Evolutionary conservation across 2,888 invertebrate species (phyloP), one percentile per base, ranked within the genome.

Genomic region (Oligia latruncula): DNA sequence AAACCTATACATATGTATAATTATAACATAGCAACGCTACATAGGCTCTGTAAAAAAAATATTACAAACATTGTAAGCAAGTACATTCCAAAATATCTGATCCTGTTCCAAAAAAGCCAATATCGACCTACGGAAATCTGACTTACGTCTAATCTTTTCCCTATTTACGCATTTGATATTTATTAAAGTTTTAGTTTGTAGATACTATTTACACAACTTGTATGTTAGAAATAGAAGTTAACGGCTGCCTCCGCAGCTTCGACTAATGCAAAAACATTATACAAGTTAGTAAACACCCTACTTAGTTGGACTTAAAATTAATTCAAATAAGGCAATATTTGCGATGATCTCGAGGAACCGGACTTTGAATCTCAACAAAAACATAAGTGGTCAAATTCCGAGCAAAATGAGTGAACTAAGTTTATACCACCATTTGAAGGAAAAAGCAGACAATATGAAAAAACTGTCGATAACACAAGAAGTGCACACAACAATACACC

Each of bases 251-350:
- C n/a, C 43, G 13, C n/a, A 40, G 52, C 70, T 43, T 55, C 6
- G 46, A 52, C 13, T 40, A 62, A 55, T 66, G 29, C 35, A 64
- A 71, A 74, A 66, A 66, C 40, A 20, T 58, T 74, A 9, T 66
- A 55, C 35, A 29, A 46, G 11, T 71, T 62, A 74, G 40, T 40
- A 75, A 73, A 76, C 60, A 75, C 29, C 72, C 60, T 66, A 81
- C 60, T 85, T 70, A 67, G 62, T 77, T 77, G 65, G 1, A 35
- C 58, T 72, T 70, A 71, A 80, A 64, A 71, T 73, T 49, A 52
- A 85, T 85, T 67, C 67, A 85, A 71, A 65, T 70, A 74, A 67
- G 71, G 58, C 35, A 74, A 81, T 82, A 83, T 83, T 85, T 82
- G 73, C 52, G 4, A 55, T 74, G 60, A 71, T 77, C 73, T 85